Evolutionary conservation across 2,113 vertebrate species (phyloP).

Genomic region (Oplegnathus fasciatus): DNA sequence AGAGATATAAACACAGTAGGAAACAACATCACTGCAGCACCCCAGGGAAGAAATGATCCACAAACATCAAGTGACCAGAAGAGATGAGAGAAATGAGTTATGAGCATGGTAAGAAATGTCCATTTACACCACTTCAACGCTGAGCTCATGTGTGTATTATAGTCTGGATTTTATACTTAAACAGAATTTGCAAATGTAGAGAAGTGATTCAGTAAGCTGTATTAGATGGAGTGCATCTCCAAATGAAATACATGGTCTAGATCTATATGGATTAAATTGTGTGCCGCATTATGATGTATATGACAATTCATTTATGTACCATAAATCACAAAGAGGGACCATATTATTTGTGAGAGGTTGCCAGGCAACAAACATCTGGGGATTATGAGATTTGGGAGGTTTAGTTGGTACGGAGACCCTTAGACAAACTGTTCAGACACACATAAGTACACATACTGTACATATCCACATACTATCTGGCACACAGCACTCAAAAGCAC

Average conservation of each 20-base stretch:
- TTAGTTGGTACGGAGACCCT: constrained; percentile 52
- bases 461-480: neutral
- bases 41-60: constrained; percentile 11
- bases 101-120: neutral
- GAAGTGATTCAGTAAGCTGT: constrained; percentile 6
- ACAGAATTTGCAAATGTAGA: constrained; percentile 12
- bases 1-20: neutral
- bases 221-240: neutral
- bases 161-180: neutral
- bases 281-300: neutral
- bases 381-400: constrained; percentile 72
- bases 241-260: constrained; percentile 21
- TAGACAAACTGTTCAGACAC: constrained; percentile 25
- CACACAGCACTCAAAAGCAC: neutral
- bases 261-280: constrained; percentile 46
- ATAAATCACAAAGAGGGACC: constrained; percentile 13
- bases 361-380: constrained; percentile 55
- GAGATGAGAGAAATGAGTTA: constrained; percentile 21
- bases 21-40: neutral
- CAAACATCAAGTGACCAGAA: constrained; percentile 10
- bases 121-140: neutral
- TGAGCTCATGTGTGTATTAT: neutral
- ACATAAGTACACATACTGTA: neutral
- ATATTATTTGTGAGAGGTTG: constrained; percentile 54
- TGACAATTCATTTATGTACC: neutral